These are phyloP conservation scores for Cettia cetti DNA, from an alignment of 2,113 vertebrate genomes.

Conservation along the genomic window DNA sequence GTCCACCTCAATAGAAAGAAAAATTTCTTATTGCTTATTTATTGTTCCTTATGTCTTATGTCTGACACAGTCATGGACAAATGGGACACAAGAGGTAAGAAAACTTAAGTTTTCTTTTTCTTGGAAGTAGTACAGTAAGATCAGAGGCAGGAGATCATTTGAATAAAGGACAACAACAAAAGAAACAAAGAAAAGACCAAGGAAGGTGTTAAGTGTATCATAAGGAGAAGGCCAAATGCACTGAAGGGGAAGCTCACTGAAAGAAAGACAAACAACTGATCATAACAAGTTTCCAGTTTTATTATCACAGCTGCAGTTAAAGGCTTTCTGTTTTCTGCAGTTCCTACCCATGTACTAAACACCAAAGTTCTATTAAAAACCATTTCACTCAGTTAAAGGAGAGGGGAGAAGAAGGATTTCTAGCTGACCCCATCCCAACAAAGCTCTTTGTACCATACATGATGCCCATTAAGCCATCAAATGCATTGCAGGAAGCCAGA, in stretches of 20 bases:
- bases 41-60: not conserved
- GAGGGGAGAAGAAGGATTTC: not conserved
- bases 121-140: not conserved
- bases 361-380: not conserved
- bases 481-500: not conserved
- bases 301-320: slow-evolving; percentile 30
- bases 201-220: not conserved
- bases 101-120: not conserved
- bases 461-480: not conserved
- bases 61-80: not conserved
- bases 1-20: not conserved
- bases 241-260: not conserved
- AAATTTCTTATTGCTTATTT: not conserved
- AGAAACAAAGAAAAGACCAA: not conserved
- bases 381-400: not conserved
- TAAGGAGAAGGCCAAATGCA: not conserved
- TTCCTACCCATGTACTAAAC: not conserved
- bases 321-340: not conserved
- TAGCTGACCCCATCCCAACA: not conserved
- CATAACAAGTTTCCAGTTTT: not conserved
- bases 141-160: not conserved
- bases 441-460: not conserved
- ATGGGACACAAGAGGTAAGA: not conserved
- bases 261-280: slow-evolving; percentile 5
- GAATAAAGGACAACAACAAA: not conserved